phyloP scores from a whole-genome alignment of 2,797 vertebrate species.

The Neosilurus hyrtlii region DNA sequence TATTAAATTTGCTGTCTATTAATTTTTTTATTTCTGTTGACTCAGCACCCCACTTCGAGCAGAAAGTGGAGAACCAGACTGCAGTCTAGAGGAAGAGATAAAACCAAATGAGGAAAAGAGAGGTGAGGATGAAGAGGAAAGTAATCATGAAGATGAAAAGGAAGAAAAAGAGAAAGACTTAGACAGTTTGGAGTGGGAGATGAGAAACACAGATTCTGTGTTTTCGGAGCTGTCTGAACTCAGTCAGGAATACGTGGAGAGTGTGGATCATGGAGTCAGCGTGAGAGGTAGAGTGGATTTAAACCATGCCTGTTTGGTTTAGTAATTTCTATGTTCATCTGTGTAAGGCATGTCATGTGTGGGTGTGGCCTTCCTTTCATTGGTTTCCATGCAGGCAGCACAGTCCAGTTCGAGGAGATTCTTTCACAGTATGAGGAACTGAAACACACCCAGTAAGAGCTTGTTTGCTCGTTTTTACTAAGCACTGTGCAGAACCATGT shows the following conservation, averaged over 20 bases:
- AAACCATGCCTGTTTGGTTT: neutral
- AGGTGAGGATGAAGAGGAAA: constrained; percentile 25
- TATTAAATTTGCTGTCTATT: neutral
- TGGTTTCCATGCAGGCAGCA: constrained; percentile 61
- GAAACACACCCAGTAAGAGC: constrained; percentile 76
- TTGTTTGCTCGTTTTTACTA: constrained; percentile 40
- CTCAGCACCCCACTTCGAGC: constrained; percentile 59
- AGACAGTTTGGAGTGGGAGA: constrained; percentile 71
- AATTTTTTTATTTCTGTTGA: neutral
- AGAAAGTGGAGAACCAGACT: constrained; percentile 38
- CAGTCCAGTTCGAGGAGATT: constrained; percentile 76
- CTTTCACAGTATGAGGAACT: constrained; percentile 77
- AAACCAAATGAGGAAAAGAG: constrained; percentile 25
- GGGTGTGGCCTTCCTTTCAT: constrained; percentile 19
- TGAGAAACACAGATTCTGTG: constrained; percentile 77
- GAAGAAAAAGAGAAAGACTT: constrained; percentile 63
- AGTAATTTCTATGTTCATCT: neutral
- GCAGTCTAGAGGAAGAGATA: constrained; percentile 61
- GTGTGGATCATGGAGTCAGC: constrained; percentile 74
- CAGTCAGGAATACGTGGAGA: constrained; percentile 76
- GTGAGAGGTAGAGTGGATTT: constrained; percentile 72
- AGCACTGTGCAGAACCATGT: neutral
- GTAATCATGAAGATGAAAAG: constrained; percentile 46
- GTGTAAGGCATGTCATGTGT: neutral
- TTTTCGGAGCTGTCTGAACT: constrained; percentile 79